These are phyloP conservation scores for Dorcus hopei DNA, from an alignment of 2,888 invertebrate genomes.

Conservation along the genomic window DNA sequence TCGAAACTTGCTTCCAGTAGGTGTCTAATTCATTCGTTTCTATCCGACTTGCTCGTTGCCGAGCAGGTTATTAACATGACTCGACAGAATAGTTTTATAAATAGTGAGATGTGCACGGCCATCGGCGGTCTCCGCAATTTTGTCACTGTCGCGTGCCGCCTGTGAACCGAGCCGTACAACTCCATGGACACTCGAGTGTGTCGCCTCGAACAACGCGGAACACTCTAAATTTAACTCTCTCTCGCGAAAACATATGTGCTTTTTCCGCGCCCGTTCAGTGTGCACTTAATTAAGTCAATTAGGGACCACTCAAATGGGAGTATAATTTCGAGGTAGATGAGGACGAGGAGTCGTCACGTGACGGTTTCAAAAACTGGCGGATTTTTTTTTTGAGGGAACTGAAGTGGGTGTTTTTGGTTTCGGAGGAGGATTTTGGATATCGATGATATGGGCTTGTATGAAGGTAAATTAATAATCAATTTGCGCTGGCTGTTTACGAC, in stretches of 20 bases:
- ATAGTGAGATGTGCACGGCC: slow-evolving; percentile 14
- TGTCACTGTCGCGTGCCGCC: slow-evolving; percentile 9
- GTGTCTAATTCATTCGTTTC: slow-evolving; percentile 19
- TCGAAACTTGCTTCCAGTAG: slow-evolving; percentile 20
- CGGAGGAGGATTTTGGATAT: not conserved
- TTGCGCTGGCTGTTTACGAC: too few species aligned
- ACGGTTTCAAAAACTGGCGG: not conserved
- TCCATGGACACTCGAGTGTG: not conserved
- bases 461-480: slow-evolving; percentile 31
- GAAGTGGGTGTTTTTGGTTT: not conserved
- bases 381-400: too few species aligned
- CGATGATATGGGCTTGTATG: slow-evolving; percentile 43
- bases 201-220: not conserved
- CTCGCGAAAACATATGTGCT: slow-evolving; percentile 8
- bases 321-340: too few species aligned
- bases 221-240: not conserved
- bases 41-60: slow-evolving; percentile 17
- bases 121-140: slow-evolving; percentile 2
- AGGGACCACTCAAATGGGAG: too few species aligned
- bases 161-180: not conserved
- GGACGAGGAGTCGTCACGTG: not conserved
- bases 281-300: too few species aligned
- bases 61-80: slow-evolving; percentile 31
- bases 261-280: not conserved
- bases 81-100: slow-evolving; percentile 34